Percentiles rank a stretch among this genome's conserved stretches.
phyloP scores from a whole-genome alignment of 2,113 vertebrate species.

The Notothenia coriiceps region DNA sequence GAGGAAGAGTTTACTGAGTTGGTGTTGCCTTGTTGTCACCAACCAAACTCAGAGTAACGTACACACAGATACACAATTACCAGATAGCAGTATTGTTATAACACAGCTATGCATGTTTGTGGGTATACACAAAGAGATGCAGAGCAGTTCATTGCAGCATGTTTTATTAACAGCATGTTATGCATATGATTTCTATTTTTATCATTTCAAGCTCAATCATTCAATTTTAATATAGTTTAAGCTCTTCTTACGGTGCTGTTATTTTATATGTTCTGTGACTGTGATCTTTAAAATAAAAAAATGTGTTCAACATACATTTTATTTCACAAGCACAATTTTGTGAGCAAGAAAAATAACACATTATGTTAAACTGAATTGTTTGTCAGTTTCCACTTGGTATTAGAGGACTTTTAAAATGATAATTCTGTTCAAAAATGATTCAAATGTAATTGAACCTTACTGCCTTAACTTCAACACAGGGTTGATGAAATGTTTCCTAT shows the following conservation, averaged over 20 bases:
- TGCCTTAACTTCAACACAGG: neutral
- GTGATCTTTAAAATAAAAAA: neutral
- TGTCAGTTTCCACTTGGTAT: constrained; percentile 36
- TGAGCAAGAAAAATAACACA: neutral
- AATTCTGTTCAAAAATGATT: constrained; percentile 10
- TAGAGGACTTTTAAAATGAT: constrained; percentile 17
- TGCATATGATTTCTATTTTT: neutral
- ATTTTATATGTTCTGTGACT: neutral
- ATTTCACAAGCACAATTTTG: neutral
- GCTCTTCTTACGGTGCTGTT: neutral
- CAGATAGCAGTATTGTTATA: neutral
- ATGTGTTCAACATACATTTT: neutral
- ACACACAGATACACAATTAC: neutral
- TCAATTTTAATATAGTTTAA: neutral
- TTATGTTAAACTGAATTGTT: neutral
- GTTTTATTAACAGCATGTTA: neutral
- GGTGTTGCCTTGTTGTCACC: neutral
- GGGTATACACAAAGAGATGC: neutral
- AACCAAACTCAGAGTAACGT: neutral
- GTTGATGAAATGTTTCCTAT: neutral
- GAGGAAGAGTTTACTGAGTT: neutral
- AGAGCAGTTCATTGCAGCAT: neutral
- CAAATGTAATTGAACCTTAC: constrained; percentile 2
- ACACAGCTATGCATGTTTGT: neutral
- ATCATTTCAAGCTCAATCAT: neutral